Percentiles rank a stretch among this genome's conserved stretches.
Evolutionary conservation across 2,113 vertebrate species (phyloP).

Genomic region (Dromiciops gliroides): DNA sequence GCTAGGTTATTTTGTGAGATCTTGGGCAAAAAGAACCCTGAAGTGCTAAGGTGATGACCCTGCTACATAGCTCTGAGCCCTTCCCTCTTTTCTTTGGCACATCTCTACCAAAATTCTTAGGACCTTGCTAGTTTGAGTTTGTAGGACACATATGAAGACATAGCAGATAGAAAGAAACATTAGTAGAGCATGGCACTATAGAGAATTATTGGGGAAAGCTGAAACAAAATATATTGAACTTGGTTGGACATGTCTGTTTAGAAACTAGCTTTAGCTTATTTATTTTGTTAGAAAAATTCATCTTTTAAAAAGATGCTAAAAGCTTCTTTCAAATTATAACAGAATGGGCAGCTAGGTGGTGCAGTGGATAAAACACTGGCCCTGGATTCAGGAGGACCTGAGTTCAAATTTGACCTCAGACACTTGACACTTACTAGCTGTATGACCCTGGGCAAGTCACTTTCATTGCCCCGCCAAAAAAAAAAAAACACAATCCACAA

Average conservation of each 20-base stretch:
- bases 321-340: conserved; percentile 26
- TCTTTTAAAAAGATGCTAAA: conserved; percentile 70
- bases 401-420: too few relatives aligned
- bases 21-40: background rate
- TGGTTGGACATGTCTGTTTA: conserved; percentile 54
- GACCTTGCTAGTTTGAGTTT: background rate
- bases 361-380: too few relatives aligned
- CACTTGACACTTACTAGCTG: too few relatives aligned
- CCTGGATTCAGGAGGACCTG: too few relatives aligned
- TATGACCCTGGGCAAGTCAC: too few relatives aligned
- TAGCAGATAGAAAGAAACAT: background rate
- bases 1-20: background rate
- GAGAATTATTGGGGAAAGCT: conserved; percentile 68
- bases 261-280: conserved; percentile 69
- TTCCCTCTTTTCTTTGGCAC: background rate
- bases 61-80: background rate
- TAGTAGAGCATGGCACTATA: conserved; percentile 50
- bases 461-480: too few relatives aligned
- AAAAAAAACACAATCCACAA: too few relatives aligned
- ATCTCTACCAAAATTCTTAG: background rate
- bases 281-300: conserved; percentile 58
- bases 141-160: background rate
- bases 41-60: background rate
- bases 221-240: conserved; percentile 70
- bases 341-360: too few relatives aligned